phyloP scores from a whole-genome alignment of 2,888 invertebrate species.

The Microdon myrmicae region DNA sequence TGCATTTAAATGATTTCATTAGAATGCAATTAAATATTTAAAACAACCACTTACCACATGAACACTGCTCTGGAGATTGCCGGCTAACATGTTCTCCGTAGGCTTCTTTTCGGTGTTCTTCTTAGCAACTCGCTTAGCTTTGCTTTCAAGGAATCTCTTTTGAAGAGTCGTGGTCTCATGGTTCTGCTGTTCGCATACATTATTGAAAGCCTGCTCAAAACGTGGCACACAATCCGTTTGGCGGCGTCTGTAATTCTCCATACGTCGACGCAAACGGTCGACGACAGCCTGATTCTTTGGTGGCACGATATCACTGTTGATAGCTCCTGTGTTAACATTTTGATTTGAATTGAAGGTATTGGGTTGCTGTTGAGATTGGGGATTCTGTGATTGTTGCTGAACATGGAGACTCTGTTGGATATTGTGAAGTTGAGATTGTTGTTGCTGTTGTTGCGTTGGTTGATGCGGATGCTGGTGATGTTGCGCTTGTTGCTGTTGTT shows the following conservation, averaged over 20 bases:
- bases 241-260: constrained; percentile 86
- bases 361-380: constrained; percentile 32
- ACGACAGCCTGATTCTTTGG: constrained; percentile 87
- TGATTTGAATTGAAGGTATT: constrained; percentile 54
- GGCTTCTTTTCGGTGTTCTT: constrained; percentile 79
- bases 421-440: constrained; percentile 58
- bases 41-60: constrained; percentile 79
- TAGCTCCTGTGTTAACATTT: constrained; percentile 37
- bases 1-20: no score
- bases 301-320: constrained; percentile 72
- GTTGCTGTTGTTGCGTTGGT: constrained; percentile 54
- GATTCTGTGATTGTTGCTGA: constrained; percentile 61
- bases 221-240: constrained; percentile 88
- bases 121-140: constrained; percentile 87
- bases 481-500: constrained; percentile 54
- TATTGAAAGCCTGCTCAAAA: constrained; percentile 88
- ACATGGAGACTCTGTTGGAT: constrained; percentile 56
- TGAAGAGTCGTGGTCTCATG: constrained; percentile 88
- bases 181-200: constrained; percentile 89
- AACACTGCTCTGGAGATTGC: constrained; percentile 76
- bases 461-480: constrained; percentile 58
- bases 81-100: constrained; percentile 65
- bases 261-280: constrained; percentile 84
- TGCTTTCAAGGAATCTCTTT: constrained; percentile 90
- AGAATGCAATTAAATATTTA: background rate